phyloP scores from a whole-genome alignment of 1,140 invertebrate genomes.

The Bradynema listronoti region DNA sequence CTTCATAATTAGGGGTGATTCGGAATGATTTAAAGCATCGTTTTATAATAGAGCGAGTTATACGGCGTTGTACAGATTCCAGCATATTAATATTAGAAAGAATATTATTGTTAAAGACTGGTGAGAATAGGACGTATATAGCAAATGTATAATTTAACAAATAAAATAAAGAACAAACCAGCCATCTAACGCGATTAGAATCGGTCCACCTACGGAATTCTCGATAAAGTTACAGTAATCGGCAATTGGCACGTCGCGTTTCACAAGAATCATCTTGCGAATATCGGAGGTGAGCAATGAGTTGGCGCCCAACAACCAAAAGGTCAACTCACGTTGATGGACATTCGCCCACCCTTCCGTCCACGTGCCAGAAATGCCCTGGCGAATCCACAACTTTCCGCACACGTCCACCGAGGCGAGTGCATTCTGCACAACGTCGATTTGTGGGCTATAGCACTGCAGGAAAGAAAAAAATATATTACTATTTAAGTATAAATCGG shows the following conservation, averaged over 20 bases:
- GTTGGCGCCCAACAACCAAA: conserved; percentile 30
- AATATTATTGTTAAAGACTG: too few relatives aligned
- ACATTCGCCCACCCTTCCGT: conserved; percentile 41
- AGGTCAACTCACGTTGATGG: conserved; percentile 20
- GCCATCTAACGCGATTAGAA: conserved; percentile 31
- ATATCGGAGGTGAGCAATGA: conserved; percentile 28
- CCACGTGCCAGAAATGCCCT: conserved; percentile 38
- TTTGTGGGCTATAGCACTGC: conserved; percentile 19
- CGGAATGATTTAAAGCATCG: too few relatives aligned
- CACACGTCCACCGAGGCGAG: conserved; percentile 15
- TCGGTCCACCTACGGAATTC: conserved; percentile 23
- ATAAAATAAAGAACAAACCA: too few relatives aligned
- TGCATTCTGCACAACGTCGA: conserved; percentile 1
- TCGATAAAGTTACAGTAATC: conserved; percentile 36
- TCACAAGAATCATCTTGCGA: conserved; percentile 37
- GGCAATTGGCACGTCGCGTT: conserved; percentile 21
- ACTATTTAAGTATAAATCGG: too few relatives aligned
- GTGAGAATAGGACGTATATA: too few relatives aligned
- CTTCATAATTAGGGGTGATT: too few relatives aligned
- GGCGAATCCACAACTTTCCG: conserved; percentile 31
- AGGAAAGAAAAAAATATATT: too few relatives aligned
- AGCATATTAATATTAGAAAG: too few relatives aligned
- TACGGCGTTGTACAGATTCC: too few relatives aligned
- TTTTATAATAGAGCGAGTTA: too few relatives aligned
- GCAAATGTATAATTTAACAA: too few relatives aligned